phyloP scores from a whole-genome alignment of 2,888 invertebrate species.

The Podotricha telesiphe region DNA sequence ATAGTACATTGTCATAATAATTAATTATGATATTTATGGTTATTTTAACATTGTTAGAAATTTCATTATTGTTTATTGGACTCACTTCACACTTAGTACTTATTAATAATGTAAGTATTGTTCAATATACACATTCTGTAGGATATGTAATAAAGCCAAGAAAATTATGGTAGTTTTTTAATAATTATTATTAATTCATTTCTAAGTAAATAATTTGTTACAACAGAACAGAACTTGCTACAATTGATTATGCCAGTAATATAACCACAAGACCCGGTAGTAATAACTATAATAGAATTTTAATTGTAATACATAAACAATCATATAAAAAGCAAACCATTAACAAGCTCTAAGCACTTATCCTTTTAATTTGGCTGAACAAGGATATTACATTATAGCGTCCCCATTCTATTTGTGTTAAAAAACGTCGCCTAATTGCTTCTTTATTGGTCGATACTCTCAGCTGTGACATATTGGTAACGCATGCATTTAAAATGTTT shows the following conservation, averaged over 20 bases:
- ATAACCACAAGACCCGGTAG: neutral
- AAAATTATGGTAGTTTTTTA: too few relatives aligned
- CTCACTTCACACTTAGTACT: too few relatives aligned
- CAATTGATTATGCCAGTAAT: neutral
- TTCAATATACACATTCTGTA: too few relatives aligned
- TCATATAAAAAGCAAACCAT: slow-evolving; percentile 40
- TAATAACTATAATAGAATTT: slow-evolving; percentile 6
- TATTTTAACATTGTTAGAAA: too few relatives aligned
- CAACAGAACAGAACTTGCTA: neutral
- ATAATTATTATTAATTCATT: too few relatives aligned
- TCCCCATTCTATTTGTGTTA: slow-evolving; percentile 51
- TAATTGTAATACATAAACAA: slow-evolving; percentile 34
- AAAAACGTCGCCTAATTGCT: slow-evolving; percentile 57
- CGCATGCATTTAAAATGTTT: slow-evolving; percentile 52
- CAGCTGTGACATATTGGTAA: slow-evolving; percentile 60
- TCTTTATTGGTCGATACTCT: slow-evolving; percentile 60
- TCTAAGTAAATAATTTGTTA: too few relatives aligned
- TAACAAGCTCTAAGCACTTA: slow-evolving; percentile 50
- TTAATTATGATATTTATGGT: too few relatives aligned
- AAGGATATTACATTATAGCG: slow-evolving; percentile 59
- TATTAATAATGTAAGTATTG: too few relatives aligned
- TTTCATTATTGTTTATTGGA: too few relatives aligned
- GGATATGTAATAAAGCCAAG: too few relatives aligned
- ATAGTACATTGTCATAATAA: too few relatives aligned
- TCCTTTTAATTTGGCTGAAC: slow-evolving; percentile 52